These are phyloP conservation scores for Drosophila prostipennis DNA, from an alignment of 2,888 invertebrate genomes.

Conservation along the genomic window DNA sequence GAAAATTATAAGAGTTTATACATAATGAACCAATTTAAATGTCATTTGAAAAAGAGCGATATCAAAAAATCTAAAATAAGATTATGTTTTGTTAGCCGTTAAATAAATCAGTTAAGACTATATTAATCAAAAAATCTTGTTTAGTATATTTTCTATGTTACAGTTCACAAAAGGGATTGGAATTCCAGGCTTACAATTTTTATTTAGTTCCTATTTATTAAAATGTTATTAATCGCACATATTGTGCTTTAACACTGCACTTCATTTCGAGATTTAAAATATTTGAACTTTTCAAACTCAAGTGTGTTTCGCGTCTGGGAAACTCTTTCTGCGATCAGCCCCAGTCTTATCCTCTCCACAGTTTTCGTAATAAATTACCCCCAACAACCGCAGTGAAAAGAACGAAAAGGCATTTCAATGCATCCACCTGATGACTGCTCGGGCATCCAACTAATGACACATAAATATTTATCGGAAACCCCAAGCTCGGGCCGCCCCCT, in stretches of 20 bases:
- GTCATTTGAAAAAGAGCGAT: too few relatives aligned
- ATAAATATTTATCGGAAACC: conserved; percentile 68
- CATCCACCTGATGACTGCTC: conserved; percentile 66
- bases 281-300: too few relatives aligned
- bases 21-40: too few relatives aligned
- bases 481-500: conserved; percentile 3
- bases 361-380: conserved; percentile 30
- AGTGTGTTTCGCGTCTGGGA: too few relatives aligned
- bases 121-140: too few relatives aligned
- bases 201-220: neutral
- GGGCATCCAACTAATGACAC: conserved; percentile 69
- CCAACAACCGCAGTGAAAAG: conserved; percentile 3
- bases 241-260: neutral
- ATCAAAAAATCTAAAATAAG: too few relatives aligned
- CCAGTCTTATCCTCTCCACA: neutral
- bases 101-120: too few relatives aligned
- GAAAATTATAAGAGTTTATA: too few relatives aligned
- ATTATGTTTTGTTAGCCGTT: too few relatives aligned
- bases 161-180: too few relatives aligned
- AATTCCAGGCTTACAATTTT: too few relatives aligned
- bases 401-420: conserved; percentile 62
- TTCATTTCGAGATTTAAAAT: neutral
- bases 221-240: neutral
- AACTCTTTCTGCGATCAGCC: neutral
- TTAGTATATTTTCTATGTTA: too few relatives aligned